Evolutionary conservation across 2,113 vertebrate species (phyloP).

Genomic region (Agelaius tricolor): DNA sequence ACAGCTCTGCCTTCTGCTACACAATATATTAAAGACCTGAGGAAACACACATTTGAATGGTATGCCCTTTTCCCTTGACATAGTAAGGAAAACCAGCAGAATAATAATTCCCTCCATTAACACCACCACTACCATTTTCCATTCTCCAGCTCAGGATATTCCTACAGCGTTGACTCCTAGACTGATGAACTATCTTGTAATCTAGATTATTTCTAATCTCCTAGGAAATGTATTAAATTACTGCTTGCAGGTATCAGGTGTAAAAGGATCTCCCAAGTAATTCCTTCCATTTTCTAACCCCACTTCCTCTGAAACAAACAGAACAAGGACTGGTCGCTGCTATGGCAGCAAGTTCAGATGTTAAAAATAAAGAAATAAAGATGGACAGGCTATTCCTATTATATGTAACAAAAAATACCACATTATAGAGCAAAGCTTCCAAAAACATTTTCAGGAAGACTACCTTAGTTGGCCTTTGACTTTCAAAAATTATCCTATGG

Average conservation of each 20-base stretch:
- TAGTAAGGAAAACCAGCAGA: not conserved
- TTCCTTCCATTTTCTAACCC: not conserved
- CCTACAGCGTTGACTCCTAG: not conserved
- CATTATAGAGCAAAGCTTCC: not conserved
- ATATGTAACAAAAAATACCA: not conserved
- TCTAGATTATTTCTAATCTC: slow-evolving; percentile 49
- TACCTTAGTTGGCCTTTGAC: not conserved
- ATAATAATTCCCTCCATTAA: not conserved
- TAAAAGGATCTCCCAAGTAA: slow-evolving; percentile 5
- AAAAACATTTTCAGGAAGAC: not conserved
- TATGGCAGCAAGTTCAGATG: not conserved
- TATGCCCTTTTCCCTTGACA: not conserved
- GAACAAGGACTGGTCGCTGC: not conserved
- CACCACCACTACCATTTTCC: not conserved
- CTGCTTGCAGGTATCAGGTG: not conserved
- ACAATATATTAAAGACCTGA: not conserved
- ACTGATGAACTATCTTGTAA: slow-evolving; percentile 46
- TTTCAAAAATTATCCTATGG: not conserved
- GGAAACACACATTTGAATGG: not conserved
- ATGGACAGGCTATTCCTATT: not conserved
- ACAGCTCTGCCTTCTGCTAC: not conserved
- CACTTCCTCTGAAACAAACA: not conserved
- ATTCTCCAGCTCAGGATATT: not conserved
- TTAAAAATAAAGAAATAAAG: not conserved
- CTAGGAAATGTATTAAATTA: slow-evolving; percentile 29